Evolutionary conservation across 2,113 vertebrate genomes (phyloP).

Genomic region (Macrotis lagotis): DNA sequence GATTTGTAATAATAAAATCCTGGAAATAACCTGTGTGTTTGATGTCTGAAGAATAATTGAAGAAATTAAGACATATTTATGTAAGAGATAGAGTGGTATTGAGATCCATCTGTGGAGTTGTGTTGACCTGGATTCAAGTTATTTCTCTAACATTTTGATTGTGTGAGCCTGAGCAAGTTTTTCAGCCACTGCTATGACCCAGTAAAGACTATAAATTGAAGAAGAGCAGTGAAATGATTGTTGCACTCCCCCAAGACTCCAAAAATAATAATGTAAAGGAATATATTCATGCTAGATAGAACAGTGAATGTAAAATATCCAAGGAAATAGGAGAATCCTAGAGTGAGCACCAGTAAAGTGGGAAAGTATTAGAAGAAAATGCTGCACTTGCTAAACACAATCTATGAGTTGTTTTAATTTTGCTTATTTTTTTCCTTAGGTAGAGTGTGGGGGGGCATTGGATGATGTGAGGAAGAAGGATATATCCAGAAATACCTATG

Average conservation of each 20-base stretch:
- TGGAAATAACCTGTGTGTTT: background rate
- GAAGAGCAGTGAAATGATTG: background rate
- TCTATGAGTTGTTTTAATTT: background rate
- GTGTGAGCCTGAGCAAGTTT: background rate
- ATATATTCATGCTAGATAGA: background rate
- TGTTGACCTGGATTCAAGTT: background rate
- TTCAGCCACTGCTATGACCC: background rate
- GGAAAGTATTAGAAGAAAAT: background rate
- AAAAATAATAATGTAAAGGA: background rate
- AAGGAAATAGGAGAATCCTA: background rate
- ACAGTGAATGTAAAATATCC: background rate
- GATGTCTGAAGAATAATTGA: background rate
- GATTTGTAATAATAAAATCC: background rate
- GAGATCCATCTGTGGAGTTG: background rate
- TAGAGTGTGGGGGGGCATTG: background rate
- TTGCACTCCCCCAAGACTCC: background rate
- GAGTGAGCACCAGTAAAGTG: background rate
- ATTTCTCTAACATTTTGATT: background rate
- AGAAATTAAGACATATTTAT: background rate
- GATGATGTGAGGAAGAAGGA: background rate
- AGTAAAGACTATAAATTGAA: background rate
- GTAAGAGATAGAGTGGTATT: background rate
- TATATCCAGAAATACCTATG: background rate
- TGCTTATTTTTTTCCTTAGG: background rate
- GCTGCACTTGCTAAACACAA: background rate